Base-by-base conservation (phyloP, 2,888 invertebrate genomes). In the Ariolimax columbianus region DNA sequence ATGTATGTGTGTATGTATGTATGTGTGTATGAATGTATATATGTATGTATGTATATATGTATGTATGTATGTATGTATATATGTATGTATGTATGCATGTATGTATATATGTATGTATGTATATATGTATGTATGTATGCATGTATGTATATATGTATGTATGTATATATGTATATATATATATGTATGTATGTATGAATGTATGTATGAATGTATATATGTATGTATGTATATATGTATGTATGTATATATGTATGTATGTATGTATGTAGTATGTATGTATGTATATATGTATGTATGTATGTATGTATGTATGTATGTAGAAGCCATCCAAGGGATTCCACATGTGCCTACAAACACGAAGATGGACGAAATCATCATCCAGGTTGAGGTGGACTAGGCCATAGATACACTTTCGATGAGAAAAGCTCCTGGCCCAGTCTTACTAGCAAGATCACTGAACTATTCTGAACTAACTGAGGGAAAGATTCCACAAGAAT, bases 1-100 rank as follows among this genome's bases (percentile, higher is more conserved):
- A 75, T 82, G 43, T 82, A 75, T 59, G 43, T 63, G 33, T 59
- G 55, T 75, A 40, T 55, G 66, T 40, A 66, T 63, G 26, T 63
- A 43, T 63, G 66, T 78, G 23, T 23, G 66, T 78, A 43, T 63
- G 40, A 51, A 43, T 78, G 66, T 78, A n/a, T 11, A 47, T 63
- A 30, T 63, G 36, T 63, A 30, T 63, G 26, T 38, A 55, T 38
- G 23, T 2, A 70, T 33, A 70, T 2, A 30, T 70, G 70, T 4
- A 38, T 30, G 3, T 30, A 70, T 30, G 23, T 66, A 66, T 66
- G 19, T 70, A 70, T 70, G 30, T 70, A 66, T 66, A 66, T 66
- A 66, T 66, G 23, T 66, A 66, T 66, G 23, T 66, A 66, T 66
- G 23, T 66, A 66, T 66, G 23, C 23, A 66, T 66, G 23, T 66